A percentile compares a stretch with the other conserved stretches of the same genome.
Evolutionary conservation across 2,113 vertebrate species (phyloP).

Genomic region (Callipepla californica): DNA sequence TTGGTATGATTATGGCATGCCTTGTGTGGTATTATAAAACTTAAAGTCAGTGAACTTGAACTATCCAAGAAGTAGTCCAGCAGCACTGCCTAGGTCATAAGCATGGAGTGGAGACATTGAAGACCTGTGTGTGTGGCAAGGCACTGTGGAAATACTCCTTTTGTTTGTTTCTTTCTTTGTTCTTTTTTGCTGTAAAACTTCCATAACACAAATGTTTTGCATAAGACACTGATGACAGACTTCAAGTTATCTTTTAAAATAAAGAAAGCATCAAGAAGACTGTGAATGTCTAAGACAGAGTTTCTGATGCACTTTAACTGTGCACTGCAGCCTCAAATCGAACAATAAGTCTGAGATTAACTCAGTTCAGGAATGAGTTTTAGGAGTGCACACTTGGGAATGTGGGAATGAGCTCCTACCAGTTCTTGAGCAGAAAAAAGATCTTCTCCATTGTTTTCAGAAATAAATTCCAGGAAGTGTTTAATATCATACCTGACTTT

Average conservation of each 20-base stretch:
- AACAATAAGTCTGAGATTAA: background rate
- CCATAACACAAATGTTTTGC: background rate
- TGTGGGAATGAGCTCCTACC: background rate
- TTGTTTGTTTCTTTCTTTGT: background rate
- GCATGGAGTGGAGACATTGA: background rate
- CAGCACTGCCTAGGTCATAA: background rate
- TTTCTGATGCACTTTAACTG: background rate
- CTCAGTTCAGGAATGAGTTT: background rate
- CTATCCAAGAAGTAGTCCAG: conserved; percentile 8
- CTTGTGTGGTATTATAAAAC: background rate
- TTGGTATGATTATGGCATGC: background rate
- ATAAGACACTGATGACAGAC: background rate
- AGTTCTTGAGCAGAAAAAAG: background rate
- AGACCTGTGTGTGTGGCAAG: background rate
- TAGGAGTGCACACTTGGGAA: background rate
- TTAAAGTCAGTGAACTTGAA: background rate
- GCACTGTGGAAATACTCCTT: background rate
- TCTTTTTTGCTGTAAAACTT: background rate
- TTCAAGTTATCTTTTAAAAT: background rate
- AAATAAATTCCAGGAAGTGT: background rate
- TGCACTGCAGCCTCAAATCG: rapidly evolving
- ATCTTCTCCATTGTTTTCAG: background rate
- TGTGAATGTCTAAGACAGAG: background rate
- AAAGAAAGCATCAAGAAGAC: background rate
- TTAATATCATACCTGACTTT: background rate